These are phyloP conservation scores for Molossus alvarezi DNA, from an alignment of 2,797 vertebrate genomes.

Conservation along the genomic window DNA sequence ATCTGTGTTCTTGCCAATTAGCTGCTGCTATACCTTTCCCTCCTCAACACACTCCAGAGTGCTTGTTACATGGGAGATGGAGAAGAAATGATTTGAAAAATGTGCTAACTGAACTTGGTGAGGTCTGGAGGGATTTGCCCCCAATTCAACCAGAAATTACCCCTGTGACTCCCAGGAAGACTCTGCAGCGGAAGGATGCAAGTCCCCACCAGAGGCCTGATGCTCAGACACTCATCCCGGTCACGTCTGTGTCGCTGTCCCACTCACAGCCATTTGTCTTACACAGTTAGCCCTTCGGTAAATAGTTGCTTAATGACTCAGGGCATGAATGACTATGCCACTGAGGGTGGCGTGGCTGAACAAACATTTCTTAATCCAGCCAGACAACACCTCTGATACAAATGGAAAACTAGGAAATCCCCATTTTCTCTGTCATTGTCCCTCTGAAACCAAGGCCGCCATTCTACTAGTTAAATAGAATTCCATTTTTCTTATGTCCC, in stretches of 20 bases:
- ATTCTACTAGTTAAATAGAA: not conserved
- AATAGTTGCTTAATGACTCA: slow-evolving; percentile 10
- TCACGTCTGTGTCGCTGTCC: accelerated
- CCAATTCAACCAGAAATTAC: not conserved
- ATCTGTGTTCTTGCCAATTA: not conserved
- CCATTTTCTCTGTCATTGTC: not conserved
- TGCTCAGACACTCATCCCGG: not conserved
- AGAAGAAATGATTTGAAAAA: not conserved
- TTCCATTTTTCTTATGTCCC: slow-evolving; percentile 36
- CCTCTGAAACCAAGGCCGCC: not conserved
- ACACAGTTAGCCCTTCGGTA: not conserved
- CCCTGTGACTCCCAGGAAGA: not conserved
- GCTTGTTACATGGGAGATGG: not conserved
- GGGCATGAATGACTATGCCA: slow-evolving; percentile 56
- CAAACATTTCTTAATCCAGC: slow-evolving; percentile 37
- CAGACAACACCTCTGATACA: slow-evolving; percentile 34
- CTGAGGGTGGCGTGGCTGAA: not conserved
- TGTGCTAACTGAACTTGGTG: not conserved
- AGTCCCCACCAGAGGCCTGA: accelerated
- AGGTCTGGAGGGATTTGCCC: not conserved
- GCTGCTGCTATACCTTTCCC: not conserved
- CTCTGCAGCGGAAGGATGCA: not conserved
- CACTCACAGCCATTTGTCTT: not conserved
- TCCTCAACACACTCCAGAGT: not conserved
- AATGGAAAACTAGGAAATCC: not conserved